Evolutionary conservation across 2,113 vertebrate species (phyloP).

Genomic region (Macheiramphus alcinus): DNA sequence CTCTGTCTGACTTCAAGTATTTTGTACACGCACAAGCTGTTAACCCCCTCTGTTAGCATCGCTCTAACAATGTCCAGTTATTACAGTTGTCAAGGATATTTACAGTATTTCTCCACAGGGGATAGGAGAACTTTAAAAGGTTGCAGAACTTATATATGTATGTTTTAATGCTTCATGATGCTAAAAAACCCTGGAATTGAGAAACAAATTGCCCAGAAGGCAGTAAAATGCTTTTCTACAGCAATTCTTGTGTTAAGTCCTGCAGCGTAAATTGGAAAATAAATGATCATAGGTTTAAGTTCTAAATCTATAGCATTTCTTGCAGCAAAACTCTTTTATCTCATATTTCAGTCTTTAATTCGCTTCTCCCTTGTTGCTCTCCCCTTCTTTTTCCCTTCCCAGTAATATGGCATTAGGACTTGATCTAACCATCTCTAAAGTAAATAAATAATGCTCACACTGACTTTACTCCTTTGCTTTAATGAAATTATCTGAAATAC

Average conservation of each 20-base stretch:
- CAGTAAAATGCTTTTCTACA: background rate
- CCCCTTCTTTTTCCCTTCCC: background rate
- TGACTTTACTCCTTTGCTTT: background rate
- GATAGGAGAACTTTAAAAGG: slow-evolving; percentile 34
- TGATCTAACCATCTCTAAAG: background rate
- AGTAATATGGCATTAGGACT: background rate
- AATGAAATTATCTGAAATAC: background rate
- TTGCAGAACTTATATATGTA: background rate
- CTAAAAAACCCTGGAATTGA: background rate
- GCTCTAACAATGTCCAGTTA: slow-evolving; percentile 65
- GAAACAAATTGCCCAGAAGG: slow-evolving; percentile 18
- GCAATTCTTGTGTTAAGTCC: background rate
- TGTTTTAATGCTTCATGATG: background rate
- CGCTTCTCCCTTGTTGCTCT: background rate
- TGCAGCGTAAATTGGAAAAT: background rate
- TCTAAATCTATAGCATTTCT: background rate
- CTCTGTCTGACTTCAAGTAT: slow-evolving; percentile 78
- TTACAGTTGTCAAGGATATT: slow-evolving; percentile 67
- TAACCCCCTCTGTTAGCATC: slow-evolving; percentile 76
- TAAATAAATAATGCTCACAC: background rate
- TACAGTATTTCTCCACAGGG: slow-evolving; percentile 44
- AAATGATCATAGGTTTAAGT: background rate
- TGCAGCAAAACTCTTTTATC: background rate
- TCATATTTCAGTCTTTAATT: background rate
- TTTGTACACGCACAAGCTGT: slow-evolving; percentile 73